Percentiles rank a stretch among this genome's conserved stretches.
Conservation (phyloP, 92 coral and sea anemone genomes). For the Heteractis magnifica region DNA sequence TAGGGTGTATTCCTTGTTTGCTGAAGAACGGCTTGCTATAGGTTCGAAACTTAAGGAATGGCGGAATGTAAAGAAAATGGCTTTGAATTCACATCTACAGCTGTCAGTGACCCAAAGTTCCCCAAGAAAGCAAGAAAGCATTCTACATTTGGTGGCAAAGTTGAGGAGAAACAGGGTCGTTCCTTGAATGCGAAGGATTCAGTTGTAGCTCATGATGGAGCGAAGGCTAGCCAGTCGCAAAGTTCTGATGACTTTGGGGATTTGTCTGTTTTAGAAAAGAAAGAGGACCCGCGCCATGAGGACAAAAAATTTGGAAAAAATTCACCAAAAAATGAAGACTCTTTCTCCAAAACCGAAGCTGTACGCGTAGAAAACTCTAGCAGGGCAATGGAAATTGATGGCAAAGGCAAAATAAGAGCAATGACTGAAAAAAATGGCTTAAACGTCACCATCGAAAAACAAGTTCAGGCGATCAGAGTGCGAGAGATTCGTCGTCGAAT, state of each 20-base stretch:
- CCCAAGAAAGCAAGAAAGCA: no score
- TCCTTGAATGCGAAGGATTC: not conserved
- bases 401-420: not conserved
- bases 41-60: no score
- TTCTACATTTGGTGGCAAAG: not conserved
- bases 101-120: no score
- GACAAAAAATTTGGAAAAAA: not conserved
- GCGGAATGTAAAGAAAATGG: no score
- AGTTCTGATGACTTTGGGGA: not conserved
- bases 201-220: not conserved
- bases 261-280: not conserved
- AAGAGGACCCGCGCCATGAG: not conserved
- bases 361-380: not conserved
- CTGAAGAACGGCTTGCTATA: no score
- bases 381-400: not conserved
- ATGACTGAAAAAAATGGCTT: not conserved
- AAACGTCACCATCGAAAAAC: no score
- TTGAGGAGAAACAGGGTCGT: not conserved
- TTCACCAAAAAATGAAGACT: not conserved
- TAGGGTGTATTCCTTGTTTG: no score
- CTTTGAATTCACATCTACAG: no score
- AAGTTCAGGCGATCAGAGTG: not conserved
- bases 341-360: not conserved
- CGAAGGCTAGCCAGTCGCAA: not conserved
- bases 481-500: slow-evolving; percentile 9